Percentiles rank a stretch among this genome's conserved stretches.
These are phyloP conservation scores for Pteruthius melanotis DNA, from an alignment of 2,113 vertebrate genomes.

Conservation along the genomic window DNA sequence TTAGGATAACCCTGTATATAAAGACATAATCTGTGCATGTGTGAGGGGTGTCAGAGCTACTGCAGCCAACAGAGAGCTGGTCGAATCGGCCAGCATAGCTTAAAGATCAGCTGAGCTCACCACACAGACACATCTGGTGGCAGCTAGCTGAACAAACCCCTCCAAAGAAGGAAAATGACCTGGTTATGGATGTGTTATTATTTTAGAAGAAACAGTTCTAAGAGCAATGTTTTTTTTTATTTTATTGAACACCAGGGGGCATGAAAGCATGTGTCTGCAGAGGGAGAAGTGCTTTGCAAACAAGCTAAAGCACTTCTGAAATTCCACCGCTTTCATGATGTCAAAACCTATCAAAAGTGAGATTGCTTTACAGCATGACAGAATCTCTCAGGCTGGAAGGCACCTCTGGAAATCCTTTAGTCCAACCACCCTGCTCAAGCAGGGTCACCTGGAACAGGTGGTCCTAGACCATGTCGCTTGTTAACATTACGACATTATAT, in stretches of 20 bases:
- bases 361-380: not conserved
- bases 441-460: not conserved
- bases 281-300: not conserved
- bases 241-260: slow-evolving; percentile 69
- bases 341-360: not conserved
- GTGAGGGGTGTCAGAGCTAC: not conserved
- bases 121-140: not conserved
- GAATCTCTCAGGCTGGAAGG: not conserved
- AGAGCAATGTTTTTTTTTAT: not conserved
- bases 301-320: not conserved
- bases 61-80: not conserved
- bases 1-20: not conserved
- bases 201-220: not conserved
- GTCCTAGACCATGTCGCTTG: not conserved
- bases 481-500: not conserved
- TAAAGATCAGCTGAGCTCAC: not conserved
- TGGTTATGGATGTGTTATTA: not conserved
- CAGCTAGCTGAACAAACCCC: not conserved
- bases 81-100: not conserved
- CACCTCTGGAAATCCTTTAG: not conserved
- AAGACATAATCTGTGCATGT: not conserved
- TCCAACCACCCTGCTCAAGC: not conserved
- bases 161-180: not conserved
- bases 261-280: slow-evolving; percentile 12
- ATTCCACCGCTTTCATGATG: not conserved